Evolutionary conservation across 35 echinoderm and acorn worm species (phyloP), one percentile per base, ranked within the genome.

Genomic region (Stichopus chloronotus): DNA sequence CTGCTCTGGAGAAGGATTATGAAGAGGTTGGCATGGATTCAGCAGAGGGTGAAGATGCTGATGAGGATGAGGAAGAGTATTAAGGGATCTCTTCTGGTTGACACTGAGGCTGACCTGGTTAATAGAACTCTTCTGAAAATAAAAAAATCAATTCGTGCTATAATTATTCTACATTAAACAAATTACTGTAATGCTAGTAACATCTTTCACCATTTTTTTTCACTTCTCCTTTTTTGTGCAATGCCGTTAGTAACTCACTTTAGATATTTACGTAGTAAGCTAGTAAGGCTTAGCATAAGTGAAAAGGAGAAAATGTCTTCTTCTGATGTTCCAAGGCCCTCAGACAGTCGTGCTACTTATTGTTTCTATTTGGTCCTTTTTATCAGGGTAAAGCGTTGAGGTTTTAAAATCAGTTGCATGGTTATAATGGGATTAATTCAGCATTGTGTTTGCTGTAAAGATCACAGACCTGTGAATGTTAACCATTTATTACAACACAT

Each of bases 1-100:
- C 92, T 56, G 92, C 92, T 3, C 83, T 93, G 8, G 92, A 93
- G 63, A 93, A 93, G 65, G 92, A 93, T 71, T 93, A 93, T 59
- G 92, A 93, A 56, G 92, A 93, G 65, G 76, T 92, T 58, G 91
- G 80, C 57, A 55, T 76, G 52, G 79, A 93, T 69, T 85, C 92
- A 57, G 21, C 25, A 53, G 90, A 92, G n/a, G 90, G 17, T 5
- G 57, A 82, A 53, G 78, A 81, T n/a, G 76, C 56, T 19, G 78
- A 83, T n/a, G 78, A 83, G n/a, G 91, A 92, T 22, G 78, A 81
- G 6, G 78, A 81, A 3, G 78, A 81, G 43, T 81, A 81, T 81
- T 81, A 81, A 53, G n/a, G 21, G 24, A 52, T 79, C 22, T 25
- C 5, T 79, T 52, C 53, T 81, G 5, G 14, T 43, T 43, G 30